These are phyloP conservation scores for Epicauta chinensis DNA, from an alignment of 1,140 invertebrate species.

Conservation along the genomic window DNA sequence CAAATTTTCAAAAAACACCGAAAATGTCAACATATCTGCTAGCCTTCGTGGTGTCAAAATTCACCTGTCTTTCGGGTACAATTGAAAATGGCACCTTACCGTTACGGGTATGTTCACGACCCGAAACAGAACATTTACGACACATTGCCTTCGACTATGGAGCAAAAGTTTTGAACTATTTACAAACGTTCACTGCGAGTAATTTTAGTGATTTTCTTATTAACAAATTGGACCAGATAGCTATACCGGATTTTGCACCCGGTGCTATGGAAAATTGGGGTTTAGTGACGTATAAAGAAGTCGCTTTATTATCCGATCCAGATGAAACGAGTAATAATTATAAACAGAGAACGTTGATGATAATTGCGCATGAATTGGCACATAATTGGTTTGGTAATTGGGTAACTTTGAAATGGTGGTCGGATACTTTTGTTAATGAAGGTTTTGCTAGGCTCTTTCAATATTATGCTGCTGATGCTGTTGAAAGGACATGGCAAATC, in stretches of 20 bases:
- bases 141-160: conserved; percentile 51
- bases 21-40: conserved; percentile 74
- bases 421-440: conserved; percentile 44
- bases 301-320: conserved; percentile 48
- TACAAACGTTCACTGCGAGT: conserved; percentile 44
- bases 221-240: conserved; percentile 53
- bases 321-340: conserved; percentile 31
- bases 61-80: conserved; percentile 23
- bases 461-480: conserved; percentile 19
- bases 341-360: conserved; percentile 44
- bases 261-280: conserved; percentile 90
- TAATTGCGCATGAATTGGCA: conserved; percentile 54
- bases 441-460: conserved; percentile 44
- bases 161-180: conserved; percentile 40
- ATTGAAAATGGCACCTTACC: conserved; percentile 38
- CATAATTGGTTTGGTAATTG: conserved; percentile 66
- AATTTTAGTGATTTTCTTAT: conserved; percentile 38
- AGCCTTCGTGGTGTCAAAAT: conserved; percentile 54
- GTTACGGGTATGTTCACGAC: conserved; percentile 57
- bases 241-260: conserved; percentile 70
- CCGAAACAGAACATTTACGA: conserved; percentile 57
- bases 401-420: conserved; percentile 51
- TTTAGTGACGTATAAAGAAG: conserved; percentile 73
- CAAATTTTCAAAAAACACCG: conserved; percentile 54
- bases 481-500: conserved; percentile 24